phyloP scores from a whole-genome alignment of 2,888 invertebrate genomes.

The Sceliomorpha sp. region DNA sequence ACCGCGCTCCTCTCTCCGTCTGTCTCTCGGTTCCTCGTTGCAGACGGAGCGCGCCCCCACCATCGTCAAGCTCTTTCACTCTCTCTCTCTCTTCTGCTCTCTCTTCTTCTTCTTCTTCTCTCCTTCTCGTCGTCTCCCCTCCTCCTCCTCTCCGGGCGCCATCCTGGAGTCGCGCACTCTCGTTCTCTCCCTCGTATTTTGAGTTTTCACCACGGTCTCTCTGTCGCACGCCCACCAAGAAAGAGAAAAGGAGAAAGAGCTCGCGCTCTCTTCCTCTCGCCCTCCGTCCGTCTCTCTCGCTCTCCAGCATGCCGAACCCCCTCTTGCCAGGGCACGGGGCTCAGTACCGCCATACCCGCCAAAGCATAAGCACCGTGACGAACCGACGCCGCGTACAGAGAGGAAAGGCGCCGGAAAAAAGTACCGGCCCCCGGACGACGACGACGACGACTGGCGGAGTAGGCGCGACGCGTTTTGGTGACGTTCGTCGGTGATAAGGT shows the following conservation, averaged over 20 bases:
- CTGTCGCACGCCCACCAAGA: slow-evolving; percentile 70
- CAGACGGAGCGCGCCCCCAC: slow-evolving; percentile 35
- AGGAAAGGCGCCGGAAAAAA: background rate
- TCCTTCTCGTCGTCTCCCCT: slow-evolving; percentile 24
- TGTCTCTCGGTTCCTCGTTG: slow-evolving; percentile 34
- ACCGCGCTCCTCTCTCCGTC: slow-evolving; percentile 62
- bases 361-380: slow-evolving; percentile 74
- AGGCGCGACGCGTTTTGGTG: no score
- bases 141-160: slow-evolving; percentile 49
- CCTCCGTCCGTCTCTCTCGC: slow-evolving; percentile 54
- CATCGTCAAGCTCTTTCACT: no score
- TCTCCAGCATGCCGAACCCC: slow-evolving; percentile 55
- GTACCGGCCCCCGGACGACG: background rate
- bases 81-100: no score
- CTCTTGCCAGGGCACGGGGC: slow-evolving; percentile 56
- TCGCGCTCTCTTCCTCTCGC: slow-evolving; percentile 51
- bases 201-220: slow-evolving; percentile 62
- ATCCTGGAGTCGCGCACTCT: slow-evolving; percentile 43
- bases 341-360: slow-evolving; percentile 80
- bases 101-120: slow-evolving; percentile 19
- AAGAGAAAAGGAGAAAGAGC: slow-evolving; percentile 23
- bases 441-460: no score
- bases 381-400: no score
- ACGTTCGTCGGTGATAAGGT: no score
- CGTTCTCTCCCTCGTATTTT: slow-evolving; percentile 59